These are phyloP conservation scores for Chrysodeixis includens DNA, from an alignment of 2,888 invertebrate species.

Conservation along the genomic window DNA sequence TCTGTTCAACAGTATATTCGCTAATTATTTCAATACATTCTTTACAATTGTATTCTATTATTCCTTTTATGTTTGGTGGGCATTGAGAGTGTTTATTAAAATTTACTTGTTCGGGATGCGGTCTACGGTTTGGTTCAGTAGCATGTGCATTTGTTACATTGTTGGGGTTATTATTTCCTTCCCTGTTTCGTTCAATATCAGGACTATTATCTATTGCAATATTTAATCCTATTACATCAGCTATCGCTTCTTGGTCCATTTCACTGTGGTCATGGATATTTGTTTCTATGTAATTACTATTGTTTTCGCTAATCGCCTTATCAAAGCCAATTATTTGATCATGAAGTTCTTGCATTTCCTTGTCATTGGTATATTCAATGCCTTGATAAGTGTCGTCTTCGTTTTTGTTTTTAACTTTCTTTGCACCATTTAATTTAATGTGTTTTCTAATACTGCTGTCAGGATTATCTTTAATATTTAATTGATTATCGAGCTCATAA, in stretches of 20 bases:
- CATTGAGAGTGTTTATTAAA: background rate
- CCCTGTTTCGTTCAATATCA: background rate
- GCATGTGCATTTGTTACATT: background rate
- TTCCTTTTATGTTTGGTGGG: background rate
- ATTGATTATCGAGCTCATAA: background rate
- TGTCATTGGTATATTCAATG: background rate
- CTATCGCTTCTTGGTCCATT: background rate
- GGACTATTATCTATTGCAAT: too few species aligned
- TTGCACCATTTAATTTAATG: background rate
- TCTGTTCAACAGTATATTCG: background rate
- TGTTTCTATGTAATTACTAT: background rate
- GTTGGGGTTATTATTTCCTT: background rate
- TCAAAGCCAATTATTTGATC: background rate
- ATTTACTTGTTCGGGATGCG: background rate
- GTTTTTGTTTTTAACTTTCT: background rate
- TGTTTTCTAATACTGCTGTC: background rate
- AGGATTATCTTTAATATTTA: too few species aligned
- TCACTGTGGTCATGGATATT: background rate
- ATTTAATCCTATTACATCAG: too few species aligned
- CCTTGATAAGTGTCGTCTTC: background rate
- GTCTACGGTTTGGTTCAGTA: background rate
- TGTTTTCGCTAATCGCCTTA: background rate
- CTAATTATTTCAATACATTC: background rate
- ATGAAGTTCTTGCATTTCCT: background rate
- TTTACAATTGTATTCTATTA: background rate